Evolutionary conservation across 2,888 invertebrate species (phyloP), one percentile per base, ranked within the genome.

Genomic region (Mamestra brassicae): DNA sequence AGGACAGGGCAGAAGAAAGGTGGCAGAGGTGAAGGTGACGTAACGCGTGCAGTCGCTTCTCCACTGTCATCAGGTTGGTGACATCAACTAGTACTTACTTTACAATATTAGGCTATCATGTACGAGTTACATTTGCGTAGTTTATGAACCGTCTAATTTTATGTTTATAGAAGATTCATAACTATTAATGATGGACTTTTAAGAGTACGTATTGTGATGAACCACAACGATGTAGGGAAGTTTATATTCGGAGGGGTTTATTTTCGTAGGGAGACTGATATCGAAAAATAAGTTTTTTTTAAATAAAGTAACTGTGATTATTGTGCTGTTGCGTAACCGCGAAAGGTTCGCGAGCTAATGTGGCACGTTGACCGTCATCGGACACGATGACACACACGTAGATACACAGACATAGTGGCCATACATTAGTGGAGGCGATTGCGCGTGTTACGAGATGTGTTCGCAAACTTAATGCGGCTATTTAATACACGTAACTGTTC

Each of bases 401-500:
- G 7, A n/a, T 11, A n/a, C 11, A 52, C 64, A 17, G 2, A 26
- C 55, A 11, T 3, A 42, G 26, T 7, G 54, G 15, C n/a, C 34
- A 17, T 17, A 54, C 36, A 38, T 57, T 42, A 36, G 55, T 34
- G 36, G 26, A 47, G 45, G 57, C 62, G 74, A 64, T 71, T 69
- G 65, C 71, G 75, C 42, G 38, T 58, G 61, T 81, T 84, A 84
- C 77, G 71, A 80, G 70, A 84, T 75, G 69, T 74, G 69, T 70
- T 84, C 57, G 66, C 69, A 50, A 74, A 81, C 68, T 71, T 60
- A 76, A 79, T 83, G 71, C 72, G 45, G 58, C 76, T 72, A 73
- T 81, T 75, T 73, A 75, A 63, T 74, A 68, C 61, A 85, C 81
- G 73, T 85, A 81, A 84, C 71, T 36, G 26, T 2, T 11, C n/a